Evolutionary conservation across 2,113 vertebrate species (phyloP), one percentile per base, ranked within the genome.

Genomic region (Tiliqua scincoides): DNA sequence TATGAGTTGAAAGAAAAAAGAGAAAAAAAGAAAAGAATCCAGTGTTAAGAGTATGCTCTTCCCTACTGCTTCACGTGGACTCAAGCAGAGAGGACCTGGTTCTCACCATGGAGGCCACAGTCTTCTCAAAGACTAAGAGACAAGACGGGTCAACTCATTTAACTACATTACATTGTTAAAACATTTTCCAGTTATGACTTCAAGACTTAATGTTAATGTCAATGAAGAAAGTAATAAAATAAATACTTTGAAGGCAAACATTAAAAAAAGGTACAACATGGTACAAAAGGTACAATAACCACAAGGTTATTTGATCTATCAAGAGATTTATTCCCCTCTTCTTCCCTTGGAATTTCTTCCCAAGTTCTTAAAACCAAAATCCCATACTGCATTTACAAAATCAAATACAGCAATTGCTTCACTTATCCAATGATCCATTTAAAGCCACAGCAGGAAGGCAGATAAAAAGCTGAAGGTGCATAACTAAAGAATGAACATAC

Each of bases 351-450:
- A n/a, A n/a, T n/a, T n/a, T n/a, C n/a, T 61, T 57, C 14, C 88
- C 10, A 94, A 89, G 11, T 85, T 4, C 30, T 87, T 91, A 72
- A 79, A 63, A 2, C 78, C 62, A 89, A 89, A 86, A 89, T 79
- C 32, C 23, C 11, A 52, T 20, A 71, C 10, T 82, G 57, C 79
- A 85, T 79, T 91, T 89, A 73, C 48, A 88, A 80, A 35, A 84
- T 73, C 54, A 92, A 43, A 82, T 3, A 92, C 6, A 84, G 2
- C 79, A 93, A 76, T 4, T 57, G 20, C 2, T 85, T 86, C 70
- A 73, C 87, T 89, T 90, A 72, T 35, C 57, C 71, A 87, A 75
- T 18, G 3, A 88, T 75, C 37, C 63, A 76, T 79, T 91, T 92
- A 87, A 91, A 91, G 86, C 54, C 17, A 61, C 52, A 25, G 35